Base-by-base conservation (phyloP, 2,797 vertebrate species). In the Steatocranus sp. region DNA sequence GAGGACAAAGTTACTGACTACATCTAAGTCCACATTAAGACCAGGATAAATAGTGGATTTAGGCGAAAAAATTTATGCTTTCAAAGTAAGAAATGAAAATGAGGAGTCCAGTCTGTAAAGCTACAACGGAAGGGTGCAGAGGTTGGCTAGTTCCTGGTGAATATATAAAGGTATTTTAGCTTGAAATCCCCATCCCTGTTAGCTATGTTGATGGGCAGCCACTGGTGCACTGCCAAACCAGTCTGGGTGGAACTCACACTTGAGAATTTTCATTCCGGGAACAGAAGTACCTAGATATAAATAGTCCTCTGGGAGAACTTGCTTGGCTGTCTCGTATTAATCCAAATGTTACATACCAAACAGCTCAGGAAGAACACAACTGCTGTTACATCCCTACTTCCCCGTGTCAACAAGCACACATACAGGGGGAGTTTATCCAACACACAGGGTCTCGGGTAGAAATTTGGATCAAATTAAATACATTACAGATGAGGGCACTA, bases 381-480 rank as follows among this genome's bases (percentile, higher is more conserved):
- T 38, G 32, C 43, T 34, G 12, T 7, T 63, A 1, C 78, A 41
- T 14, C 23, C 9, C 18, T 8, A 32, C 38, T 5, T 34, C 32
- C 48, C 63, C n/a, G 23, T 38, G 5, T 30, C 51, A 32, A 85
- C 76, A 75, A 70, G 68, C 74, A 80, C 30, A 84, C 2, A 54
- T 14, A 8, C 1, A 51, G 66, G 18, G 51, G n/a, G 38, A 15
- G 41, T 8, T 56, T 34, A 4, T 56, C 25, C 15, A 56, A 4
- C 41, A 81, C 70, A 6, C 15, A 51, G 27, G 3, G 10, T 25
- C 56, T 23, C 9, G 34, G 27, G 56, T 49, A 48, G 15, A 66
- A 34, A 5, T 78, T 2, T 63, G 56, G 27, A 86, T 54, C 58
- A 88, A 86, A 88, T 86, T 75, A 81, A 86, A 85, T 53, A 53